Evolutionary conservation across 53 echinoderm and acorn worm genomes (phyloP).

Genomic region (Holothuria scabra): DNA sequence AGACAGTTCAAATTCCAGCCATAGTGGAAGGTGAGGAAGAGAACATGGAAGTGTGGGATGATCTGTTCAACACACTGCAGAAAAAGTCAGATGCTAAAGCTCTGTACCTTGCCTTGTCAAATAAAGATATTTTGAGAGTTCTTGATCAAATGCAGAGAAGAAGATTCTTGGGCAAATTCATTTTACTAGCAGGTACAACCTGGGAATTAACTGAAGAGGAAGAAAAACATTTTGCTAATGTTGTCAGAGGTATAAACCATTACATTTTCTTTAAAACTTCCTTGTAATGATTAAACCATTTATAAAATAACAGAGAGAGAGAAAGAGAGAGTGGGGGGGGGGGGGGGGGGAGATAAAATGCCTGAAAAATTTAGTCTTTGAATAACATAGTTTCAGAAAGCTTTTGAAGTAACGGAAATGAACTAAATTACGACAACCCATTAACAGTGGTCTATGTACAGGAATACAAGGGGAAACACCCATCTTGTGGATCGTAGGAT

Average conservation of each 20-base stretch:
- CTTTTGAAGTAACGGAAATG: too few relatives aligned
- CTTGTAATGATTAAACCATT: too few relatives aligned
- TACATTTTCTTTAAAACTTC: too few relatives aligned
- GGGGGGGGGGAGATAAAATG: too few relatives aligned
- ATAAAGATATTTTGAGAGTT: not conserved
- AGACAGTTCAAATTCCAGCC: slow-evolving; percentile 3
- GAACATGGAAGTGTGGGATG: not conserved
- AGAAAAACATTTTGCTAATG: not conserved
- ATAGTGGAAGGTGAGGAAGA: not conserved
- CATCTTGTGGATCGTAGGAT: too few relatives aligned
- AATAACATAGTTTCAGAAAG: too few relatives aligned
- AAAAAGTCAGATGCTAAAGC: slow-evolving; percentile 37
- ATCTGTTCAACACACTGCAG: not conserved
- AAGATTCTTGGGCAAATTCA: not conserved
- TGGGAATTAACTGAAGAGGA: slow-evolving; percentile 25
- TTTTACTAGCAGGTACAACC: not conserved
- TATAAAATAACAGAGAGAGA: too few relatives aligned
- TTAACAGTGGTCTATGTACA: too few relatives aligned
- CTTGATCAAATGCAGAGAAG: not conserved
- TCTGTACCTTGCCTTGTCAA: not conserved
- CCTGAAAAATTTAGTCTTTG: too few relatives aligned
- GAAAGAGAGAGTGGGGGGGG: too few relatives aligned
- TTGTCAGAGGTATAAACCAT: not conserved
- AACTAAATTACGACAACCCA: too few relatives aligned
- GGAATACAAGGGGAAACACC: too few relatives aligned